phyloP scores from a whole-genome alignment of 2,888 invertebrate species.

The Frankliniella intonsa region DNA sequence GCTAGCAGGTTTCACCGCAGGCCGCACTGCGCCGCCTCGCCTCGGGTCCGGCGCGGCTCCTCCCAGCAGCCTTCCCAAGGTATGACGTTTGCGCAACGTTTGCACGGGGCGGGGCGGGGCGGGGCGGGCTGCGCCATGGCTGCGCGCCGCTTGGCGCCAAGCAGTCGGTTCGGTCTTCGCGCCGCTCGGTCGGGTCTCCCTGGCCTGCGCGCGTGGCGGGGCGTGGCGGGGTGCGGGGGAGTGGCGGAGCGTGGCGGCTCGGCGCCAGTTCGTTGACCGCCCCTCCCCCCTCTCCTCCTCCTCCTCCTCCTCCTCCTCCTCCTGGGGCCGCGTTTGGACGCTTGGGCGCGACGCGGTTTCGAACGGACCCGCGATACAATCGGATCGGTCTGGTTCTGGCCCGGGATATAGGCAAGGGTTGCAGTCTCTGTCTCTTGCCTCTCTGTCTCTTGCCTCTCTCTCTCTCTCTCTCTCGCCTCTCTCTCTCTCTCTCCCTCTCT shows the following conservation, averaged over 20 bases:
- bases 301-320: too few relatives aligned
- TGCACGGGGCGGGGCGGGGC: not conserved
- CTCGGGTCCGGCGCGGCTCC: not conserved
- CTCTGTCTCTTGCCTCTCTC: not conserved
- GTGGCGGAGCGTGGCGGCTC: not conserved
- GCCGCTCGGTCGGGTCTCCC: not conserved
- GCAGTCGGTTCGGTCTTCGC: slow-evolving; percentile 16
- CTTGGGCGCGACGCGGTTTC: not conserved
- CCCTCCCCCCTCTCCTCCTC: not conserved
- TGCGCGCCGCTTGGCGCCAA: slow-evolving; percentile 21
- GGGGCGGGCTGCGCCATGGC: not conserved
- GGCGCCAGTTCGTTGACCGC: slow-evolving; percentile 17
- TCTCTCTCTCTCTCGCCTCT: not conserved
- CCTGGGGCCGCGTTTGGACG: not conserved
- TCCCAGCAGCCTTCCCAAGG: not conserved
- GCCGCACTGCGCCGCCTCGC: slow-evolving; percentile 1
- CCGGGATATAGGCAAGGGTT: not conserved
- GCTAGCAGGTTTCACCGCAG: not conserved
- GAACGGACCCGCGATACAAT: not conserved
- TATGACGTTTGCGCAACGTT: slow-evolving; percentile 26
- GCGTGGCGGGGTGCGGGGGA: not conserved
- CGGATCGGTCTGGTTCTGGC: not conserved
- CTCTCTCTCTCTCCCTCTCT: not conserved
- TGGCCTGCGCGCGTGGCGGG: slow-evolving; percentile 1
- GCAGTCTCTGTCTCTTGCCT: not conserved